These are phyloP conservation scores for Sander vitreus DNA, from an alignment of 2,113 vertebrate genomes.

Conservation along the genomic window DNA sequence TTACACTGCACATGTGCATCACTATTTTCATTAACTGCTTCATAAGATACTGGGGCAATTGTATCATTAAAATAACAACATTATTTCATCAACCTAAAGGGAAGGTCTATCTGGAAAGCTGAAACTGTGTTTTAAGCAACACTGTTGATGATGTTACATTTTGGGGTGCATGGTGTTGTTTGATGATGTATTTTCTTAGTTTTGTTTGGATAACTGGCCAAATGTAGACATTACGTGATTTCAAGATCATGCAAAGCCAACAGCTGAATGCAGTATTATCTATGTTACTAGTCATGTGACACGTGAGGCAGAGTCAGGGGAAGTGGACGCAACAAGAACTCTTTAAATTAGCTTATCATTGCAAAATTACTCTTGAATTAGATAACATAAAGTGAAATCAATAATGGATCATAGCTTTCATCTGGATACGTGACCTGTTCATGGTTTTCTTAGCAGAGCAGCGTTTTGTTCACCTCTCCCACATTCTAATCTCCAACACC, in stretches of 20 bases:
- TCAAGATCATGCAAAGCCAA: not conserved
- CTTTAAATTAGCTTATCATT: conserved; percentile 3
- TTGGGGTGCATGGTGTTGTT: not conserved
- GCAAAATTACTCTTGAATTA: not conserved
- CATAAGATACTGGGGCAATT: not conserved
- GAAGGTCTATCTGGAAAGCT: not conserved
- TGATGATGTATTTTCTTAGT: not conserved
- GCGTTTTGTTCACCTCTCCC: conserved; percentile 10
- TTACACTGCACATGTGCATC: not conserved
- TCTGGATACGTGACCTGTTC: not conserved
- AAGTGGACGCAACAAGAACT: conserved; percentile 8
- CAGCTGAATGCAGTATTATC: not conserved
- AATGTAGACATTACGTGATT: not conserved
- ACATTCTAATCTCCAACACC: not conserved
- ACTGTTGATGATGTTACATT: not conserved
- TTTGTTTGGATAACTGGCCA: not conserved
- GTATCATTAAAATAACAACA: not conserved
- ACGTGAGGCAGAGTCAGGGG: not conserved
- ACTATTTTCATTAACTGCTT: not conserved
- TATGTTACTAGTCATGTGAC: not conserved
- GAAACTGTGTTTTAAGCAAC: not conserved
- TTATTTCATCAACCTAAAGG: not conserved
- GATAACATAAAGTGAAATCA: conserved; percentile 1
- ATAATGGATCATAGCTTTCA: conserved; percentile 2
- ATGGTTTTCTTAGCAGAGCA: conserved; percentile 5